A percentile compares a stretch with the other conserved stretches of the same genome.
Conservation (phyloP, 2,888 invertebrate species). For the Nebria salina region DNA sequence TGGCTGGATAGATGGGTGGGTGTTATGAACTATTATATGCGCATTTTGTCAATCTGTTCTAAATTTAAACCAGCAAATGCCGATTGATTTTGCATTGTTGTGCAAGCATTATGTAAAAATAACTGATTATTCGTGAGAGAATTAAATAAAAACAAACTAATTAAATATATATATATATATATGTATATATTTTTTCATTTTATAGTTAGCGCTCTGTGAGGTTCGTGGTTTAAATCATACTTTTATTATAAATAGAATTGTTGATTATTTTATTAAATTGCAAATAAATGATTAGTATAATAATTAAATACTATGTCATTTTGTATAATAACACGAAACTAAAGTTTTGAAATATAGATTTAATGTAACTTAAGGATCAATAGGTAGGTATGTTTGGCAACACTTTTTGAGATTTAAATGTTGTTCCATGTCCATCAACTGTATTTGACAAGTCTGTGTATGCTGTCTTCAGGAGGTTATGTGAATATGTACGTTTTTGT, state of each 20-base stretch:
- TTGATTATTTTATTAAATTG: too few relatives aligned
- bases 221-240: too few relatives aligned
- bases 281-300: too few relatives aligned
- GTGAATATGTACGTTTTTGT: neutral
- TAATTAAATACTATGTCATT: too few relatives aligned
- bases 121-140: neutral
- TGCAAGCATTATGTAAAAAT: neutral
- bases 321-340: too few relatives aligned
- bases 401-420: neutral
- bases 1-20: neutral
- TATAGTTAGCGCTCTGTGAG: neutral
- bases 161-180: neutral
- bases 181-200: neutral
- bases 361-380: too few relatives aligned
- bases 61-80: constrained; percentile 7
- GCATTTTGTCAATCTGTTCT: constrained; percentile 5
- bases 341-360: too few relatives aligned
- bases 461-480: neutral
- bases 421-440: neutral
- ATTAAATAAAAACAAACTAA: neutral
- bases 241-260: too few relatives aligned
- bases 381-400: neutral
- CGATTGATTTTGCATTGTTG: neutral
- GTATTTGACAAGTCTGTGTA: neutral
- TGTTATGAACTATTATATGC: neutral